These are phyloP conservation scores for Malurus elegans DNA, from an alignment of 2,113 vertebrate species.

Conservation along the genomic window DNA sequence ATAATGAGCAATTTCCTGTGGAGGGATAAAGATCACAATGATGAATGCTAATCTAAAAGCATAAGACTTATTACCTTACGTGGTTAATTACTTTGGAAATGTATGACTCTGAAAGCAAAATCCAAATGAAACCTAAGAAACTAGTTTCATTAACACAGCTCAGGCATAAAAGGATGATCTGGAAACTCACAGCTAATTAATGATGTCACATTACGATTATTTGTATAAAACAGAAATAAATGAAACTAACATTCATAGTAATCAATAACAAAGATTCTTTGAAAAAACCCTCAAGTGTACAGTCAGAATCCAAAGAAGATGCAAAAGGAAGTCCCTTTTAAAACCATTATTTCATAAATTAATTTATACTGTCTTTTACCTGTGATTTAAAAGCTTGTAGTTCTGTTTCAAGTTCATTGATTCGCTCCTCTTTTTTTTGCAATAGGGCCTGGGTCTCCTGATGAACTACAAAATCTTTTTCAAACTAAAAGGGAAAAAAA, in stretches of 20 bases:
- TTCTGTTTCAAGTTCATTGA: slow-evolving; percentile 85
- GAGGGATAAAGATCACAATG: slow-evolving; percentile 70
- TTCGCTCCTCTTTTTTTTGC: slow-evolving; percentile 87
- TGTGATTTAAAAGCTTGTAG: slow-evolving; percentile 86
- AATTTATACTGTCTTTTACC: slow-evolving; percentile 75
- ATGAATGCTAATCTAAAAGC: slow-evolving; percentile 70
- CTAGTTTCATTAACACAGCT: slow-evolving; percentile 57
- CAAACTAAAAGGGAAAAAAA: slow-evolving; percentile 75
- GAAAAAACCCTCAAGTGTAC: not conserved
- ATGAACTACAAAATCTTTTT: slow-evolving; percentile 89
- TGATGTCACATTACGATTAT: slow-evolving; percentile 1
- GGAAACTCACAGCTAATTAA: slow-evolving; percentile 46
- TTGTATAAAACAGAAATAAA: slow-evolving; percentile 25
- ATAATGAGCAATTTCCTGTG: slow-evolving; percentile 71
- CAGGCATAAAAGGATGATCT: slow-evolving; percentile 19
- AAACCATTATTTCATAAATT: not conserved
- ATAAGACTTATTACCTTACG: slow-evolving; percentile 63
- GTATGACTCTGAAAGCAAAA: slow-evolving; percentile 61
- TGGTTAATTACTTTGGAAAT: slow-evolving; percentile 74
- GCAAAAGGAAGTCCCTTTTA: not conserved
- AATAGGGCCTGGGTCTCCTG: slow-evolving; percentile 89
- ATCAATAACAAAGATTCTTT: not conserved
- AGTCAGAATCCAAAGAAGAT: not conserved
- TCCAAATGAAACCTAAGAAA: slow-evolving; percentile 56
- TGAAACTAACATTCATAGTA: slow-evolving; percentile 20